These are phyloP conservation scores for Tinamus major DNA, from an alignment of 2,797 vertebrate genomes.

Conservation along the genomic window DNA sequence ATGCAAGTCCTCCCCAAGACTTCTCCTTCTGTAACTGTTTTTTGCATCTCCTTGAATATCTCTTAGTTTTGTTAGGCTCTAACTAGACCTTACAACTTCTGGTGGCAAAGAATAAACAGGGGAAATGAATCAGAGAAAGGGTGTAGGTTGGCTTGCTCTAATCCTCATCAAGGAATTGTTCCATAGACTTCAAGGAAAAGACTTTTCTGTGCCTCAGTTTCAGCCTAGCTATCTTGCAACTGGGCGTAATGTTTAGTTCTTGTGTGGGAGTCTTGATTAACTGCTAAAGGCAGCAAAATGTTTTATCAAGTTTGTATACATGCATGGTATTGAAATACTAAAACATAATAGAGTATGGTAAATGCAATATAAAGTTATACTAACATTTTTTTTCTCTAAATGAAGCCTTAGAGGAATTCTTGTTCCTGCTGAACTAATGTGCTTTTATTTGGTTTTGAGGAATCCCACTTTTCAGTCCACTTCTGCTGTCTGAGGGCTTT, in stretches of 20 bases:
- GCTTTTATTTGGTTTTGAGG: background rate
- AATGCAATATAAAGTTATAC: background rate
- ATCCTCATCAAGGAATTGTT: background rate
- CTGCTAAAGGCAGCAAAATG: background rate
- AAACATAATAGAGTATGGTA: background rate
- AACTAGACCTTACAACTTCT: background rate
- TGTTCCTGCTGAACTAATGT: background rate
- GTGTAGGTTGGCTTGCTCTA: background rate
- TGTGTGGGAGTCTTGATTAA: background rate
- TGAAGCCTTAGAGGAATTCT: background rate
- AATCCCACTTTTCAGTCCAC: background rate
- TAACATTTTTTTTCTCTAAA: background rate
- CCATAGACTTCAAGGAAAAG: background rate
- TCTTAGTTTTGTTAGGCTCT: background rate
- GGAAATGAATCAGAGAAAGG: background rate
- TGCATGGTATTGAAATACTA: background rate
- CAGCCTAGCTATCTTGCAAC: background rate
- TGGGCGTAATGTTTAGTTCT: background rate
- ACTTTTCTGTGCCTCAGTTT: background rate
- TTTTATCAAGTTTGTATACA: background rate
- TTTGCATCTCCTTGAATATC: background rate
- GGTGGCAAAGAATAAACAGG: background rate
- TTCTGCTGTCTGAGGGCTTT: background rate
- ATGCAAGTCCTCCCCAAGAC: background rate
- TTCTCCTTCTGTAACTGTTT: background rate